A percentile compares a stretch with the other conserved stretches of the same genome.
phyloP scores from a whole-genome alignment of 2,797 vertebrate species.

The Gadopsis marmoratus region DNA sequence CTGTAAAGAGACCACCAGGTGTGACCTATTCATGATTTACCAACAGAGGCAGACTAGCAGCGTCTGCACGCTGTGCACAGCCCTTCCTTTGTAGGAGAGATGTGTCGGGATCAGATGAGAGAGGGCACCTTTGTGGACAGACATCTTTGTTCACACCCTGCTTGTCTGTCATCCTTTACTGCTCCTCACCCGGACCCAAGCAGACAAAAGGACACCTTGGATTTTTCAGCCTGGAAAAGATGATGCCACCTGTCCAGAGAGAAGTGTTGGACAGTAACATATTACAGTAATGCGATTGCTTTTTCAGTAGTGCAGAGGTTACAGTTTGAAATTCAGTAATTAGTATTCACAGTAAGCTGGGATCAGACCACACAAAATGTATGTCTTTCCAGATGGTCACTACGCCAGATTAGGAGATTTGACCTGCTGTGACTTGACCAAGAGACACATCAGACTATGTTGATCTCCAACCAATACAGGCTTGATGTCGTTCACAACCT shows the following conservation, averaged over 20 bases:
- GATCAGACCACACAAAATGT: constrained; percentile 17
- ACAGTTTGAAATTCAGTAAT: neutral
- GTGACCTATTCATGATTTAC: constrained; percentile 84
- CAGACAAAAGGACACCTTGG: constrained; percentile 12
- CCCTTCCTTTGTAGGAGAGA: constrained; percentile 69
- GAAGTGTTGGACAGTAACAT: neutral
- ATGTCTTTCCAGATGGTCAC: constrained; percentile 27
- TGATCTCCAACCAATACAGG: neutral
- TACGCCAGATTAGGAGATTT: constrained; percentile 20
- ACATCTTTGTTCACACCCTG: constrained; percentile 71
- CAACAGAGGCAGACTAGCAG: constrained; percentile 64
- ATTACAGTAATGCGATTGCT: neutral
- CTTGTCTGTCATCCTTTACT: constrained; percentile 43
- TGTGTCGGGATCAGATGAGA: constrained; percentile 74
- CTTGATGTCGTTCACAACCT: neutral
- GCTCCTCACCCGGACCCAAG: constrained; percentile 2
- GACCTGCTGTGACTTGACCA: constrained; percentile 10
- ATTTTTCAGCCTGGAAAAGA: neutral
- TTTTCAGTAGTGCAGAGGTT: neutral
- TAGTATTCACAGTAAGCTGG: neutral
- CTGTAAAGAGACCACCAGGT: constrained; percentile 78
- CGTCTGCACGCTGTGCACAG: constrained; percentile 67
- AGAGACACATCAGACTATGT: neutral
- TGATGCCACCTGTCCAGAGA: neutral
- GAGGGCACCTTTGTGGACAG: constrained; percentile 75